Base-by-base conservation (phyloP, 2,888 invertebrate genomes). In the Chymomyza amoena region DNA sequence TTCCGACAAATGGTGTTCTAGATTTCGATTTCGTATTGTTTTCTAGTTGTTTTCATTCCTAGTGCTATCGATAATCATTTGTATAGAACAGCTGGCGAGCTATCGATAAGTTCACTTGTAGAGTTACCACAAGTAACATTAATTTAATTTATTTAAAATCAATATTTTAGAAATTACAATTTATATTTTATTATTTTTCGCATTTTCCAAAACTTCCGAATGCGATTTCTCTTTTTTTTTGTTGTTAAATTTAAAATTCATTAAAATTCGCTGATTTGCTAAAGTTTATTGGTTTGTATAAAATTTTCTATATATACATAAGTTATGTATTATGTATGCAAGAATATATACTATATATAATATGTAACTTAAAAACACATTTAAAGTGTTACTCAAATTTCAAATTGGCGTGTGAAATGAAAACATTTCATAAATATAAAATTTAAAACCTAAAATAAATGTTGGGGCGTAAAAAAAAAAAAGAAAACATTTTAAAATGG, bases 401-500 rank as follows among this genome's bases (percentile, higher is more conserved):
- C 39, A 45, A 45, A 45, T 45, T 45, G 39, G 39, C 39, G 39
- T 45, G 39, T 45, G 39, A 45, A 45, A 45, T 45, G 13, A 45
- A 45, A 45, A 45, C 39, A 45, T 45, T 45, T 45, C 39, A 45
- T 13, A 45, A 45, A 45, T 45, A 45, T 13, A 45, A 45, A 45
- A 45, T 45, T 45, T 45, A 45, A 45, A 45, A 45, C 39, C 39
- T 2, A 13, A 45, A 45, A 45, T 45, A 45, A 45, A 45, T 45
- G 39, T 45, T 45, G 39, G 39, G 39, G 39, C 39, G 39, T 45
- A 54, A 4, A 18, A 51, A 51, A 18, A 51, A 51, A 10, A 54
- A 54, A 9, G 9, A 54, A 54, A 54, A 57, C 25, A 57, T 57
- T 20, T 57, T 20, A 7, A 56, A 57, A 57, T 25, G 57, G 81